Conservation (phyloP, 2,113 vertebrate species). For the Ochotona curzoniae region DNA sequence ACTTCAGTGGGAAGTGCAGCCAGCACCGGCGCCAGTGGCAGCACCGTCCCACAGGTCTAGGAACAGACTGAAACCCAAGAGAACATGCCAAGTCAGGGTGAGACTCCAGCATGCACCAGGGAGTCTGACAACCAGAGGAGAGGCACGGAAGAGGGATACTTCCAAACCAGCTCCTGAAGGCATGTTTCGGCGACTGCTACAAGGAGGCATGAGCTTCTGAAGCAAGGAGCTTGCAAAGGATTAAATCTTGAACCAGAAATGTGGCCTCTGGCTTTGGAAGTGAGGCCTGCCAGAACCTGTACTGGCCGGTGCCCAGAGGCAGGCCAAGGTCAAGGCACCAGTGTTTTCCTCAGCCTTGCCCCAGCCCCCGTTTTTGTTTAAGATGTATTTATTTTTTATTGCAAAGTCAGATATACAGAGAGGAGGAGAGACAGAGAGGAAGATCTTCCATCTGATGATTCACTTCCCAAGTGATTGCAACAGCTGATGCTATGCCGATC, state of each 20-base stretch:
- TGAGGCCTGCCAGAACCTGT: background rate
- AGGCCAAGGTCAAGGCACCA: no score
- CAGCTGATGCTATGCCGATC: no score
- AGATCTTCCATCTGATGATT: no score
- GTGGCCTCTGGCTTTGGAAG: conserved; percentile 24
- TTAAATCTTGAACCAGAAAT: conserved; percentile 63
- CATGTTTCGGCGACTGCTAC: conserved; percentile 13
- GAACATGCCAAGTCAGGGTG: background rate
- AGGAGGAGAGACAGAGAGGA: no score
- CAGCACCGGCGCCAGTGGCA: background rate
- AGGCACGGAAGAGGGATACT: background rate
- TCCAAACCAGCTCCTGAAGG: background rate
- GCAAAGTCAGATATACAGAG: no score
- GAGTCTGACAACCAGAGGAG: conserved; percentile 16
- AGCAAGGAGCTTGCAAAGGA: conserved; percentile 24
- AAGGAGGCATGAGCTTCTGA: conserved; percentile 54
- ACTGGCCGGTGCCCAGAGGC: no score
- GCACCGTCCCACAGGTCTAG: background rate
- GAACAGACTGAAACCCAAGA: background rate
- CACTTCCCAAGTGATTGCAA: no score
- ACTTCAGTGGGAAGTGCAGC: background rate
- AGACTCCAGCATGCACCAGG: background rate
- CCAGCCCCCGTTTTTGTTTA: no score
- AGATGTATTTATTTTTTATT: no score
- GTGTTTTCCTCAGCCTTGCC: background rate